Conservation (phyloP, 1,140 invertebrate genomes). For the Tyrophagus putrescentiae region DNA sequence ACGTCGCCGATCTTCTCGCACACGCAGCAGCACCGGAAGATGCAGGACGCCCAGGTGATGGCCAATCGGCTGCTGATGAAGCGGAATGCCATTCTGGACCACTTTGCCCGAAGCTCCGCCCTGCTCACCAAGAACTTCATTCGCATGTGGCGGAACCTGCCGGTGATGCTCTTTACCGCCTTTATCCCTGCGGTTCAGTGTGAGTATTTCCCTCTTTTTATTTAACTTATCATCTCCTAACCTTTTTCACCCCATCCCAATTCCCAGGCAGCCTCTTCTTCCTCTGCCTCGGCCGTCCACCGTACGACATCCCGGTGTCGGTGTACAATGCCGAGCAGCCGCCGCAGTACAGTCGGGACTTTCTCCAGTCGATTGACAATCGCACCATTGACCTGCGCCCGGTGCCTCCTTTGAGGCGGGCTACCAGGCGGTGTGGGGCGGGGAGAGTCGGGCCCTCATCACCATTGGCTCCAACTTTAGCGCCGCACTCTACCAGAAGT, state of each 20-base stretch:
- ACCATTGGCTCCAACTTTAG: conserved; percentile 21
- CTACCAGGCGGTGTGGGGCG: conserved; percentile 15
- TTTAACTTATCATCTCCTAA: not conserved
- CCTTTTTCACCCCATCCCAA: not conserved
- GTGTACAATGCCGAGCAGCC: conserved; percentile 44
- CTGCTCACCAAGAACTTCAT: conserved; percentile 22
- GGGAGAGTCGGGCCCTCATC: conserved; percentile 18
- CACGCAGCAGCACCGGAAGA: not conserved
- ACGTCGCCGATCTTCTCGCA: not conserved
- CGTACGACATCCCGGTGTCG: conserved; percentile 60
- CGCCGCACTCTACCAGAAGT: conserved; percentile 4
- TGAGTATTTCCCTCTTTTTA: conserved; percentile 41
- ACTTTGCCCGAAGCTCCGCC: conserved; percentile 20
- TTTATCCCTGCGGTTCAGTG: conserved; percentile 77
- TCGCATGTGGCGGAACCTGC: conserved; percentile 23
- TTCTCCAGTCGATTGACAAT: conserved; percentile 18
- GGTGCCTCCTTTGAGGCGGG: conserved; percentile 9
- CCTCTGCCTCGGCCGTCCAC: conserved; percentile 75
- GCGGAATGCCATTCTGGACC: conserved; percentile 12
- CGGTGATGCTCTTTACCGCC: conserved; percentile 55
- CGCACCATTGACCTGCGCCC: not conserved
- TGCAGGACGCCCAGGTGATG: not conserved
- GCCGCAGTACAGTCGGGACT: conserved; percentile 9
- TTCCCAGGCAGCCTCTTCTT: conserved; percentile 70
- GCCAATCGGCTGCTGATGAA: conserved; percentile 12